Base-by-base conservation (phyloP, 1,140 invertebrate species). In the Saccostrea echinata region DNA sequence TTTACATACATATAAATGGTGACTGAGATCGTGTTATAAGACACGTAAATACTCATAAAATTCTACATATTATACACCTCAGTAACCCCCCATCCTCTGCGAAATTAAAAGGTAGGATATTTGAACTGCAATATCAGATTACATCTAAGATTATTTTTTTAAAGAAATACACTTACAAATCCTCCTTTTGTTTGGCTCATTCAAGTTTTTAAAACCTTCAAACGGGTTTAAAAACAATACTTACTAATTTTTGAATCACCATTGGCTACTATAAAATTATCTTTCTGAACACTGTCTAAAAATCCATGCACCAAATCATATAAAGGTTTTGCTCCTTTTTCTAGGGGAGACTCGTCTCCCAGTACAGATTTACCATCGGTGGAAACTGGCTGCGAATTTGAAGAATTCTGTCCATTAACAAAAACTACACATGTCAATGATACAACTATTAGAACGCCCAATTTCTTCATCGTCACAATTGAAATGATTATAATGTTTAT, bases 271-370 rank as follows among this genome's bases (percentile, higher is more conserved):
- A 87, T 55, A 53, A 90, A 91, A 87, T 87, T 81, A 68, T 84
- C 33, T 52, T 82, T 76, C 53, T 89, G 88, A 21, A 89, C 87
- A 16, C 68, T 55, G 33, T 91, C 88, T 13, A 92, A 88, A 89
- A 92, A 92, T 64, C 86, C 68, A 84, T 92, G 90, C 33, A 86
- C 86, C 51, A 92, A 84, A 64, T 90, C 84, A 88, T 86, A 91
- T 30, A 93, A 89, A 80, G 87, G 85, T 53, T 88, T 71, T 87
- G 91, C 92, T 33, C 91, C 91, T 80, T 91, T 92, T 57, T 92
- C 89, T 13, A 92, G 51, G 16, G 91, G 64, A 18, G 84, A 68
- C 76, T 89, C 86, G 80, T 90, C 86, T 16, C 24, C 55, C 9
- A 21, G 16, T 87, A 21, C n/a, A n/a, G 21, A 12, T 9, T 57